These are phyloP conservation scores for Holothuria glaberrima DNA, from an alignment of 35 echinoderm and acorn worm species.

Conservation along the genomic window DNA sequence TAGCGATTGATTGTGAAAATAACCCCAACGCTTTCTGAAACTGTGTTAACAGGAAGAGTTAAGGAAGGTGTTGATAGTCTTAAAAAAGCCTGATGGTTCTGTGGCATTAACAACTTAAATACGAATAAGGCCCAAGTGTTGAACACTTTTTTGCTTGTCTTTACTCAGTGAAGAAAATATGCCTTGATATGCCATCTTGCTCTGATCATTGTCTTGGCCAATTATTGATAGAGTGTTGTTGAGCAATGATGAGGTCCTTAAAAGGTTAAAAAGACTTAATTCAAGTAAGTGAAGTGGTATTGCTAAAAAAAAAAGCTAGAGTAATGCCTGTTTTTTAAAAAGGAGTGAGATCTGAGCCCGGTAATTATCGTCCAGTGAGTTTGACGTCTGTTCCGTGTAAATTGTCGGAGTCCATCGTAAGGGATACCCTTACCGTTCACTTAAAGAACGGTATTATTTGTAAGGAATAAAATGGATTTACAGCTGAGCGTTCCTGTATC, in stretches of 20 bases:
- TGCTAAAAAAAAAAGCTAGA: neutral
- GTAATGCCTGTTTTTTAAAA: neutral
- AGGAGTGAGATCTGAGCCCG: neutral
- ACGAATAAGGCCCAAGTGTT: neutral
- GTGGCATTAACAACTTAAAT: neutral
- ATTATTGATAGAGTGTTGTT: neutral
- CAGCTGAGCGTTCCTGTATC: neutral
- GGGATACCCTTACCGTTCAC: neutral
- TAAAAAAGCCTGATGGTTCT: neutral
- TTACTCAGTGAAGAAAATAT: neutral
- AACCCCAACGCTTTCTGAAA: neutral
- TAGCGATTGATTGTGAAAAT: neutral
- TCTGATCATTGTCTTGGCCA: neutral
- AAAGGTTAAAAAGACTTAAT: neutral
- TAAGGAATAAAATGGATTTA: slow-evolving; percentile 12
- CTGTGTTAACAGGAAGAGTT: neutral
- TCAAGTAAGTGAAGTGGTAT: neutral
- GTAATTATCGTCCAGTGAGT: neutral
- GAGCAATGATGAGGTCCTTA: neutral
- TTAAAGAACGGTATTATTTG: neutral
- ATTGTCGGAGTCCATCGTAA: neutral
- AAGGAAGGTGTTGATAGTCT: slow-evolving; percentile 1
- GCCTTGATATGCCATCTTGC: neutral
- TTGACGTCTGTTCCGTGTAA: neutral
- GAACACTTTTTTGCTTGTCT: slow-evolving; percentile 15